A percentile compares a stretch with the other conserved stretches of the same genome.
Evolutionary conservation across 2,113 vertebrate genomes (phyloP).

Genomic region (Bufo gargarizans): DNA sequence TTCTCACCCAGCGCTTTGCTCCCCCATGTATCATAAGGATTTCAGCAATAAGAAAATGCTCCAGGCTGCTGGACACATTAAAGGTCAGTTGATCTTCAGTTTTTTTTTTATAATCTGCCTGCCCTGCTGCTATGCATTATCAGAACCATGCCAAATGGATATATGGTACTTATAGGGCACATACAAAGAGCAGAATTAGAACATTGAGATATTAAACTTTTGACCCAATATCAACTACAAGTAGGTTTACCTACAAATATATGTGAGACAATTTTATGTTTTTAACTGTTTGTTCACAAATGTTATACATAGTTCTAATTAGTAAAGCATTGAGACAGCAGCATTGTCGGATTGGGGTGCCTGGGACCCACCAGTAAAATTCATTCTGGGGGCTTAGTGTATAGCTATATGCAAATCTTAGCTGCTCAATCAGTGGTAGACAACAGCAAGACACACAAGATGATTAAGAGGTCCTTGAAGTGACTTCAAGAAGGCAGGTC

Average conservation of each 20-base stretch:
- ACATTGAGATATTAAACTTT: too few relatives aligned
- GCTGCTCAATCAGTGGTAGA: too few relatives aligned
- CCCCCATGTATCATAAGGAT: not conserved
- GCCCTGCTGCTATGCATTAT: not conserved
- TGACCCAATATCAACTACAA: too few relatives aligned
- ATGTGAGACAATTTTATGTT: not conserved
- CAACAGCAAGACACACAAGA: too few relatives aligned
- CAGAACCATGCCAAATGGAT: not conserved
- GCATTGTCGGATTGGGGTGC: too few relatives aligned
- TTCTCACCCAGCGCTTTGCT: not conserved
- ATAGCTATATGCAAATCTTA: too few relatives aligned
- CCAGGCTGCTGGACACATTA: not conserved
- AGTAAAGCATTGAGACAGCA: too few relatives aligned
- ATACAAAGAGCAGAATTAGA: not conserved
- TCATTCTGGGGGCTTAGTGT: too few relatives aligned
- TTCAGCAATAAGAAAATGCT: constrained; percentile 8
- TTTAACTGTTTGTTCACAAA: not conserved
- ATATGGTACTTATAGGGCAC: not conserved
- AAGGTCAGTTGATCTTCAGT: not conserved
- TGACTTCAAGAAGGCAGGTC: too few relatives aligned
- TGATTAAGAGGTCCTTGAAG: too few relatives aligned
- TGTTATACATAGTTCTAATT: not conserved
- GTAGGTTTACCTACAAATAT: too few relatives aligned
- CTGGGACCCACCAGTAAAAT: too few relatives aligned
- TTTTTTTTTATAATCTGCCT: not conserved